Percentiles rank a stretch among this genome's conserved stretches.
These are phyloP conservation scores for Terrapene triunguis DNA, from an alignment of 2,113 vertebrate species.

Conservation along the genomic window DNA sequence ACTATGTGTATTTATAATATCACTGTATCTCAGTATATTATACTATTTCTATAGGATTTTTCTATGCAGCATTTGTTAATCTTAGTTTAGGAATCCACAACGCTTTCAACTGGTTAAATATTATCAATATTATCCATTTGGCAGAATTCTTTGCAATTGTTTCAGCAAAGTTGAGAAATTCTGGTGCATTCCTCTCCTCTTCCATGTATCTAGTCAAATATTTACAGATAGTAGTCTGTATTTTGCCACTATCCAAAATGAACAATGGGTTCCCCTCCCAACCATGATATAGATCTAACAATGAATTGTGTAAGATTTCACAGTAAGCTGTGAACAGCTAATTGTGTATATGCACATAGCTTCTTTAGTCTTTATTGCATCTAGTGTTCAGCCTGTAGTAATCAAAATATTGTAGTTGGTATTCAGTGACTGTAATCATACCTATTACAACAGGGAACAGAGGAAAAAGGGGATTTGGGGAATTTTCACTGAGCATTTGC, in stretches of 20 bases:
- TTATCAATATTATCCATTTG: not conserved
- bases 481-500: slow-evolving; percentile 10
- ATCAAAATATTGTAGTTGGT: not conserved
- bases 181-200: not conserved
- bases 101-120: not conserved
- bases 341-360: not conserved
- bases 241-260: not conserved
- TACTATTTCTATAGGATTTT: not conserved
- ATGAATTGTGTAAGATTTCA: not conserved
- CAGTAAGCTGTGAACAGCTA: not conserved
- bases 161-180: not conserved
- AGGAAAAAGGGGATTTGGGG: not conserved
- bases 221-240: not conserved
- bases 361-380: not conserved
- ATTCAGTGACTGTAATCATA: not conserved
- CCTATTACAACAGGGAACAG: not conserved
- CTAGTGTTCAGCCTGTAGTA: not conserved
- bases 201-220: not conserved
- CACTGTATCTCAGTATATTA: not conserved
- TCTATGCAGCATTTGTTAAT: not conserved
- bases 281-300: not conserved
- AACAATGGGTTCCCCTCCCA: not conserved
- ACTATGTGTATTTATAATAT: not conserved
- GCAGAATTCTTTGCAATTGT: not conserved
- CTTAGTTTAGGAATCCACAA: not conserved